Evolutionary conservation across 2,888 invertebrate species (phyloP).

Genomic region (Drosophila recens): DNA sequence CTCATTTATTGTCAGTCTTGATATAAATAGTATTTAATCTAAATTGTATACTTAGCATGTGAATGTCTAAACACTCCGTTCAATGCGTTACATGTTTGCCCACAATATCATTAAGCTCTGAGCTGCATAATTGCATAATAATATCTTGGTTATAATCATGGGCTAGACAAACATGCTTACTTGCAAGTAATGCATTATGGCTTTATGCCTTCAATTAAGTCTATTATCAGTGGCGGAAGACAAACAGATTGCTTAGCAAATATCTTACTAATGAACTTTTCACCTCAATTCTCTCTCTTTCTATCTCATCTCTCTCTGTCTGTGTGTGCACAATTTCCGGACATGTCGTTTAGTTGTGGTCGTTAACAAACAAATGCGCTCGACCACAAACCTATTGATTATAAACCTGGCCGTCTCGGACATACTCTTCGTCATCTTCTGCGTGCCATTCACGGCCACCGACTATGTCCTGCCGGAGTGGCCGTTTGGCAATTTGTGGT

Average conservation of each 20-base stretch:
- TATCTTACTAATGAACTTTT: constrained; percentile 24
- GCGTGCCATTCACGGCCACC: constrained; percentile 97
- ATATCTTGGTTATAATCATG: not conserved
- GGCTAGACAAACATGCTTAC: not conserved
- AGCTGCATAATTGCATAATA: not conserved
- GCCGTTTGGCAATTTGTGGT: constrained; percentile 96
- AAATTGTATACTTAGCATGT: not conserved
- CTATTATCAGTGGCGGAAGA: not conserved
- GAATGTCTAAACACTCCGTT: not conserved
- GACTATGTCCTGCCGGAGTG: constrained; percentile 94
- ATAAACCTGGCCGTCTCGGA: constrained; percentile 96
- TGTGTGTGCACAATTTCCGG: constrained; percentile 26
- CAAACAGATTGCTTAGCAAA: constrained; percentile 1
- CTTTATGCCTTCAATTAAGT: constrained; percentile 1
- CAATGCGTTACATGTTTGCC: not conserved
- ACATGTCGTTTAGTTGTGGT: constrained; percentile 88
- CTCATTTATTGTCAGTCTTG: too few relatives aligned
- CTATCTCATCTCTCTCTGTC: not conserved
- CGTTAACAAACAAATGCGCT: constrained; percentile 95
- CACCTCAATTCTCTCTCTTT: constrained; percentile 1
- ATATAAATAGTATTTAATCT: not conserved
- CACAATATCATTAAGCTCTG: not conserved
- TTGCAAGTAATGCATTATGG: not conserved
- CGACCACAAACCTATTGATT: constrained; percentile 96
- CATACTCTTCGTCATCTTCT: constrained; percentile 95